These are phyloP conservation scores for Chalcosyrphus nemorum DNA, from an alignment of 2,888 invertebrate genomes.

Conservation along the genomic window DNA sequence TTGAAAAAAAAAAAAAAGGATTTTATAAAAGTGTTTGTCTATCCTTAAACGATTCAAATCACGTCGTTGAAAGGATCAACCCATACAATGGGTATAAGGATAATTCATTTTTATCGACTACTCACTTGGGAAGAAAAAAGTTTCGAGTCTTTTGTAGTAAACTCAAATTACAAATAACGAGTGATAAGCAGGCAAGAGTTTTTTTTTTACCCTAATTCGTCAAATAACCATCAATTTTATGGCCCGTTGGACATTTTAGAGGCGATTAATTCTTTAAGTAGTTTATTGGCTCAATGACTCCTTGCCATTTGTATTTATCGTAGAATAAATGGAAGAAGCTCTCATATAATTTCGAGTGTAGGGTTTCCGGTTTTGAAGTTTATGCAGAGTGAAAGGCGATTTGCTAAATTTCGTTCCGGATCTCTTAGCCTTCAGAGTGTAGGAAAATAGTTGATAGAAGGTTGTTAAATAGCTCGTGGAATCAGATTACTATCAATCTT, in stretches of 20 bases:
- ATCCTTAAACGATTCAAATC: conserved; percentile 16
- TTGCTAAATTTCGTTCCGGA: neutral
- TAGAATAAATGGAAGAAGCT: neutral
- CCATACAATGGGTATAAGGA: neutral
- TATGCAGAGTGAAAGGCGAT: conserved; percentile 12
- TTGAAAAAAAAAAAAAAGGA: conserved; percentile 20
- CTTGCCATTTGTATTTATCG: neutral
- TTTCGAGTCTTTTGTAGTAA: conserved; percentile 13
- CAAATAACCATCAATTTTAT: neutral
- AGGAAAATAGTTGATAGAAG: neutral
- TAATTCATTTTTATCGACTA: neutral
- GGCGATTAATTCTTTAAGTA: neutral
- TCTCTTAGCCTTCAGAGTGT: neutral
- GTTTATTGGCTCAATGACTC: neutral
- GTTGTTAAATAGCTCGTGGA: neutral
- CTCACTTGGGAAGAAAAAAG: neutral
- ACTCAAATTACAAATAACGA: conserved; percentile 19
- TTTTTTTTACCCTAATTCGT: neutral
- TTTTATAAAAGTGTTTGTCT: neutral
- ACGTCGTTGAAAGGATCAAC: neutral
- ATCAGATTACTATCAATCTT: neutral
- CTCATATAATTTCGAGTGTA: neutral
- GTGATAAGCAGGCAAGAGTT: neutral
- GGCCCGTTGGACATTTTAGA: neutral
- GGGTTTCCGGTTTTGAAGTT: neutral